Conservation (phyloP, 1,140 invertebrate species). For the Hirudo medicinalis region DNA sequence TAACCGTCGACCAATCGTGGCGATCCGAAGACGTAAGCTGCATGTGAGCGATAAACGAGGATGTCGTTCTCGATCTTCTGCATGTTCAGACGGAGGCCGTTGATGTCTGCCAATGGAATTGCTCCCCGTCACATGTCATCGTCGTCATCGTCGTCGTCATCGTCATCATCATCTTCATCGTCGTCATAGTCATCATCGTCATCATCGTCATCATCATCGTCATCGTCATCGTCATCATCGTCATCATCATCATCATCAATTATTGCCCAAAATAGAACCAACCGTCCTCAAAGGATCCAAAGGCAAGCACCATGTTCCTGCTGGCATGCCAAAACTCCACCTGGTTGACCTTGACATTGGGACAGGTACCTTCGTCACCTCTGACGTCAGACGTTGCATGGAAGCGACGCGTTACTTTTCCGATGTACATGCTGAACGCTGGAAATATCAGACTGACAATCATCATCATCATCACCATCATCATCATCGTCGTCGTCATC, state of each 20-base stretch:
- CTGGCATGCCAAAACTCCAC: conserved; percentile 34
- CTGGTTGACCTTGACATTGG: conserved; percentile 33
- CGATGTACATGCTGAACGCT: no score
- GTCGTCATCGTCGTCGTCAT: not conserved
- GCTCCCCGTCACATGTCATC: not conserved
- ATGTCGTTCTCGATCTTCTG: conserved; percentile 26
- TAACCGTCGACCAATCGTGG: conserved; percentile 20
- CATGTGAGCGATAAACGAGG: conserved; percentile 26
- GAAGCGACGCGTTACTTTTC: no score
- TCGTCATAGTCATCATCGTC: not conserved
- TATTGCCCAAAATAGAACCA: not conserved
- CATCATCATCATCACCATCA: no score
- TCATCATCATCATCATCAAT: conserved; percentile 9
- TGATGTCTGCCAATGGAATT: not conserved
- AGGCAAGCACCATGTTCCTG: conserved; percentile 19
- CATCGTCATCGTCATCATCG: conserved; percentile 9
- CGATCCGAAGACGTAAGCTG: conserved; percentile 26
- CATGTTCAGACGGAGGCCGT: conserved; percentile 19
- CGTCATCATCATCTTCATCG: not conserved
- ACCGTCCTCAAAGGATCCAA: conserved; percentile 21
- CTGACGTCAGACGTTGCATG: no score
- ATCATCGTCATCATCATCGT: conserved; percentile 7
- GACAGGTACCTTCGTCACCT: conserved; percentile 9
- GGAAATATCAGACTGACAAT: no score
- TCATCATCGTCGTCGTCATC: no score